phyloP scores from a whole-genome alignment of 1,140 invertebrate species.

The Araneus ventricosus region DNA sequence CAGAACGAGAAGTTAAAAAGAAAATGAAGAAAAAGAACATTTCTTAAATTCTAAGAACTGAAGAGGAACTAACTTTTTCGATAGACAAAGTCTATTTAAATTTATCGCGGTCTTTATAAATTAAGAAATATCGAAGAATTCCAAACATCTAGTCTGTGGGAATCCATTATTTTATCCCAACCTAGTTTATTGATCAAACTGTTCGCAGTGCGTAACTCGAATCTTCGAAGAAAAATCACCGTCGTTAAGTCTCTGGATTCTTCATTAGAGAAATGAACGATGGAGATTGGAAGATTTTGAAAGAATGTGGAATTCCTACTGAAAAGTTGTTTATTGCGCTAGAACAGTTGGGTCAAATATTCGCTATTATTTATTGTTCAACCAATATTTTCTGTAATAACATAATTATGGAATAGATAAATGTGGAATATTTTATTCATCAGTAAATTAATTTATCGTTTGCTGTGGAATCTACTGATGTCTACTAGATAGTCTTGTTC shows the following conservation, averaged over 20 bases:
- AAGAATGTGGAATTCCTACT: not conserved
- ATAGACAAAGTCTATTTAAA: no score
- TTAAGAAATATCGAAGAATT: not conserved
- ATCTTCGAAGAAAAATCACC: not conserved
- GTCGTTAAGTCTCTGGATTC: not conserved
- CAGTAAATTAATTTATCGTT: no score
- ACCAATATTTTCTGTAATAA: not conserved
- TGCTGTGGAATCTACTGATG: no score
- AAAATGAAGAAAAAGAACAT: no score
- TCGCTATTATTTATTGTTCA: not conserved
- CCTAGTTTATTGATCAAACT: not conserved
- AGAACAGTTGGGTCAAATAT: not conserved
- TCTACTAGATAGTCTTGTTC: no score
- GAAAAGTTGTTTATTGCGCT: not conserved
- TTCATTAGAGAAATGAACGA: not conserved
- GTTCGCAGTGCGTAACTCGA: not conserved
- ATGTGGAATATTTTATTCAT: no score
- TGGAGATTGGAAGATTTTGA: not conserved
- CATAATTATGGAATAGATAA: not conserved
- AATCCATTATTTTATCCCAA: not conserved
- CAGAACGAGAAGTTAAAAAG: no score
- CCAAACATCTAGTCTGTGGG: not conserved
- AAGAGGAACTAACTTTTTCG: no score
- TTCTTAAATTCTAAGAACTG: no score
- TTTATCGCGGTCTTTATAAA: not conserved